These are phyloP conservation scores for Clarias pachynema DNA, from an alignment of 2,797 vertebrate species.

Conservation along the genomic window DNA sequence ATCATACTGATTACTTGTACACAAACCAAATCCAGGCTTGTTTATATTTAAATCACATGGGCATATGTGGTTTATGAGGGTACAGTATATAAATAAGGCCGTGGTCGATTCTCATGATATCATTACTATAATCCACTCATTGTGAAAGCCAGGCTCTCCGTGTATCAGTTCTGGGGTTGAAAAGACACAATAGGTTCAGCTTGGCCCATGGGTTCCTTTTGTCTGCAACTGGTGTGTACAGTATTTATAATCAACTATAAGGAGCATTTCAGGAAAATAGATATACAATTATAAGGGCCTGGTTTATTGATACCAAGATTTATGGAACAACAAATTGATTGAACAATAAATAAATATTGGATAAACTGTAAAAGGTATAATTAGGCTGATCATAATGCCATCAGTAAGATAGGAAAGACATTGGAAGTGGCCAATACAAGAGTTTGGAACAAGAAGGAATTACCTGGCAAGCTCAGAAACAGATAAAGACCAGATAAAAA, in stretches of 20 bases:
- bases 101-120: not conserved
- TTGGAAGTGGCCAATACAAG: no score
- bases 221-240: not conserved
- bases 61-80: not conserved
- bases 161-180: not conserved
- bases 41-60: not conserved
- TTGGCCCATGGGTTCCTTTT: not conserved
- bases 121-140: not conserved
- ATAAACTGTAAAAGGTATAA: no score
- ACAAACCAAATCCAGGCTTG: not conserved
- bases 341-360: no score
- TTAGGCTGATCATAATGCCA: no score
- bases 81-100: not conserved
- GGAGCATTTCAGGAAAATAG: not conserved
- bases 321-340: not conserved
- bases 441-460: no score
- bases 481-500: no score
- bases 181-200: not conserved
- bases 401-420: no score
- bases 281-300: not conserved
- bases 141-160: not conserved
- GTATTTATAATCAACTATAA: not conserved
- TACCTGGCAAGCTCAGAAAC: no score
- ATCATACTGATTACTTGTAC: slow-evolving; percentile 5
- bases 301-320: not conserved